Conservation (phyloP, 1,140 invertebrate genomes). For the Saxidomus purpurata region DNA sequence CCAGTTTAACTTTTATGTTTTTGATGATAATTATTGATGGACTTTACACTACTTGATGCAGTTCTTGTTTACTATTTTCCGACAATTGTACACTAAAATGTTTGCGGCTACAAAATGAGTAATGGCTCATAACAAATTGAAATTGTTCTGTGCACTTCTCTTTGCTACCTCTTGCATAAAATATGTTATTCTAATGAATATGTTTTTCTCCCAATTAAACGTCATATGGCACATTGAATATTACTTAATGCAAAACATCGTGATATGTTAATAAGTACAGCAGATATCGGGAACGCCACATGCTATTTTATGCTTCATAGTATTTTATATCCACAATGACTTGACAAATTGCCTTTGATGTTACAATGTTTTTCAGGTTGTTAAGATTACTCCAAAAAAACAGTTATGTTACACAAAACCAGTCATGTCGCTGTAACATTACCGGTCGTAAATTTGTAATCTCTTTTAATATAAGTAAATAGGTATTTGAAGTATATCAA, state of each 20-base stretch:
- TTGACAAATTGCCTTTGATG: constrained; percentile 23
- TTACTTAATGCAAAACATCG: neutral
- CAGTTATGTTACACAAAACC: neutral
- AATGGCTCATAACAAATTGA: no score
- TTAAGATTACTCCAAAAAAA: neutral
- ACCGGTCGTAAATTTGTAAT: neutral
- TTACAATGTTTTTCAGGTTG: neutral
- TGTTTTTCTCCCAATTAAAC: no score
- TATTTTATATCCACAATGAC: constrained; percentile 5
- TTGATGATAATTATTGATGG: no score
- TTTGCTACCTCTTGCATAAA: no score
- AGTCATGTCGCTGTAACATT: neutral
- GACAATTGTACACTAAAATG: no score
- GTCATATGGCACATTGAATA: no score
- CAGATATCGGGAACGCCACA: neutral
- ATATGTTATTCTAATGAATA: no score
- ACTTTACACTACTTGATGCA: no score
- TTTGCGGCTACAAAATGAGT: no score
- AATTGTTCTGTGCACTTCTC: no score
- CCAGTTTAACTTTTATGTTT: no score
- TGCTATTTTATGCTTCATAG: constrained; percentile 14
- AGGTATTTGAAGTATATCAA: neutral
- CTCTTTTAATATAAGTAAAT: constrained; percentile 1
- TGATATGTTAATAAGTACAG: constrained; percentile 16
- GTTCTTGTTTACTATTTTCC: no score